phyloP scores from a whole-genome alignment of 2,888 invertebrate genomes.

The Sturmia bella region DNA sequence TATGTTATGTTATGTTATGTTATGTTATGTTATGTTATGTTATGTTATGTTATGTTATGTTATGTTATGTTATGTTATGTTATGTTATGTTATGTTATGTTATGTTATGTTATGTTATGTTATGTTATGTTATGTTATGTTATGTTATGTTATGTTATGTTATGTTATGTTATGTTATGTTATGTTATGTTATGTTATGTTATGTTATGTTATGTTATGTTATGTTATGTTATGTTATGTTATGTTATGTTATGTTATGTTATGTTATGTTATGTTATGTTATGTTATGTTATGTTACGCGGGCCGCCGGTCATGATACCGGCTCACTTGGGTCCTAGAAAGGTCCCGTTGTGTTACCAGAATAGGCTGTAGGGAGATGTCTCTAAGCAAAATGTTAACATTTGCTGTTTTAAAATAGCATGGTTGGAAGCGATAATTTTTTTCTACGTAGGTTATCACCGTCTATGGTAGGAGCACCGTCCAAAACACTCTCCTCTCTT shows the following conservation, averaged over 20 bases:
- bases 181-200: background rate
- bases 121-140: background rate
- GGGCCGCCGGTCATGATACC: too few species aligned
- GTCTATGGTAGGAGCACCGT: too few species aligned
- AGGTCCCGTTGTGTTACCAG: too few species aligned
- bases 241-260: background rate
- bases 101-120: too few species aligned
- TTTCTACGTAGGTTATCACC: too few species aligned
- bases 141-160: background rate
- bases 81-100: slow-evolving; percentile 29
- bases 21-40: slow-evolving; percentile 21
- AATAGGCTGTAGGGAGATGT: too few species aligned
- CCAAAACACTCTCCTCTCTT: too few species aligned
- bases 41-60: slow-evolving; percentile 14
- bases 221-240: background rate
- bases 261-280: background rate
- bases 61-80: slow-evolving; percentile 11
- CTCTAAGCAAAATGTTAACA: too few species aligned
- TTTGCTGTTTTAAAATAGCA: too few species aligned
- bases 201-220: background rate
- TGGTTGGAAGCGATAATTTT: too few species aligned
- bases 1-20: slow-evolving; percentile 17
- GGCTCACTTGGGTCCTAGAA: too few species aligned
- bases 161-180: background rate
- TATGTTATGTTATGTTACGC: background rate